A percentile compares a stretch with the other conserved stretches of the same genome.
phyloP scores from a whole-genome alignment of 2,797 vertebrate species.

The Margarornis squamiger region DNA sequence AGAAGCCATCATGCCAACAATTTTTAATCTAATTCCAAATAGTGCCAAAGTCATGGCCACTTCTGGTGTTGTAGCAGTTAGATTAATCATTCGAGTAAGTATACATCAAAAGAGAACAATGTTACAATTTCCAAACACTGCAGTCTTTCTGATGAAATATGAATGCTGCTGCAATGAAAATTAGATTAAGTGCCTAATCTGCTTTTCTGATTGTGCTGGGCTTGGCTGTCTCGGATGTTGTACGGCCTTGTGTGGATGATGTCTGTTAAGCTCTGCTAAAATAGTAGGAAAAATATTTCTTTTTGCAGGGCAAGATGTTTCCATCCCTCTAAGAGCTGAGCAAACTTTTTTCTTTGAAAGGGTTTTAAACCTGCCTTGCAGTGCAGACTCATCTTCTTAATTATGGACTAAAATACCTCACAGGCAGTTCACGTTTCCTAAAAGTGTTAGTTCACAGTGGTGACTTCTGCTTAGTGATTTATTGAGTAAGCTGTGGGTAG shows the following conservation, averaged over 20 bases:
- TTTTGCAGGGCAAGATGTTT: not conserved
- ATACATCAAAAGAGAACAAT: not conserved
- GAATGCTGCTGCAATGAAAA: not conserved
- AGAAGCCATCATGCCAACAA: slow-evolving; percentile 94
- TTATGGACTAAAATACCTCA: not conserved
- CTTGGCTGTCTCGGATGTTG: not conserved
- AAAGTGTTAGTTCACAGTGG: not conserved
- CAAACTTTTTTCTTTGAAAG: not conserved
- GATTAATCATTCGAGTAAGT: slow-evolving; percentile 95
- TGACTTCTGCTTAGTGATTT: not conserved
- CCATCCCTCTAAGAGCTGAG: not conserved
- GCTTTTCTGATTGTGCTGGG: not conserved
- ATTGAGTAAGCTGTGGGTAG: not conserved
- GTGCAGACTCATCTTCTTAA: not conserved
- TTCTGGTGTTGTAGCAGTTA: slow-evolving; percentile 91
- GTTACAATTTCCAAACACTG: not conserved
- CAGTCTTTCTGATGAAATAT: not conserved
- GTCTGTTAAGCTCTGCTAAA: not conserved
- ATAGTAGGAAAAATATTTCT: not conserved
- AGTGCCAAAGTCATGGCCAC: slow-evolving; percentile 99
- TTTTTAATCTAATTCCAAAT: slow-evolving; percentile 98
- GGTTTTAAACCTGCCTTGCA: not conserved
- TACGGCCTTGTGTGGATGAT: not conserved
- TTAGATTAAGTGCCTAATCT: not conserved
- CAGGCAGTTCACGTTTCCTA: not conserved